Base-by-base conservation (phyloP, 2,113 vertebrate genomes). In the Rhabdornis inornatus region DNA sequence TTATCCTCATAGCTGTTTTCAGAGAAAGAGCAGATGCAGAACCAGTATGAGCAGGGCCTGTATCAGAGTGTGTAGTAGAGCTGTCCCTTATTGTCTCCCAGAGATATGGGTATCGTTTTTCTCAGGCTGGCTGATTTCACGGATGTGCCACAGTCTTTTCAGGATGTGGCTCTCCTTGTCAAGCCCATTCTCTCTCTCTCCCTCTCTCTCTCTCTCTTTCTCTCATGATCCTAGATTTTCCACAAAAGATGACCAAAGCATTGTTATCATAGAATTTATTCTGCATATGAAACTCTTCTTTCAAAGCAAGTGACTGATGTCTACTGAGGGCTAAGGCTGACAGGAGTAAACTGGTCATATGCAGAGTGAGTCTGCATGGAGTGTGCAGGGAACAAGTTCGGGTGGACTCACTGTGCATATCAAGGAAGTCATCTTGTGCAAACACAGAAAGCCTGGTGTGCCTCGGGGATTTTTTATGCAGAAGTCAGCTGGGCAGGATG, bases 401-500 rank as follows among this genome's bases (percentile, higher is more conserved):
- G 52, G 35, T 50, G 78, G 56, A 28, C 45, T 89, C 5, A 1
- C 45, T 61, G 24, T 80, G 56, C 3, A 0, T 23, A 14, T 28
- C 8, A 2, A 28, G 72, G 13, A 45, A 64, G 28, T 57, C 22
- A 28, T 28, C 39, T 18, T 57, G 31, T 33, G 59, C 64, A 35
- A 47, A 40, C 33, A 50, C 39, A 64, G 53, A 57, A 30, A 45
- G 39, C 53, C 17, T 37, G 57, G 7, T 31, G 25, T 31, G 27
- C 18, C 27, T 63, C 0, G 0, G 33, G n/a, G 4, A 6, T 27
- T 56, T n/a, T 27, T 75, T 13, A 22, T 45, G 50, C 50, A 18
- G 20, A 60, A 37, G 24, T 37, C 56, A 50, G 24, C 56, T 76
- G 53, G 57, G 33, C 13, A 17, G 76, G 8, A 9, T 50, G 37